phyloP scores from a whole-genome alignment of 2,888 invertebrate genomes.

The Fabriciana adippe region DNA sequence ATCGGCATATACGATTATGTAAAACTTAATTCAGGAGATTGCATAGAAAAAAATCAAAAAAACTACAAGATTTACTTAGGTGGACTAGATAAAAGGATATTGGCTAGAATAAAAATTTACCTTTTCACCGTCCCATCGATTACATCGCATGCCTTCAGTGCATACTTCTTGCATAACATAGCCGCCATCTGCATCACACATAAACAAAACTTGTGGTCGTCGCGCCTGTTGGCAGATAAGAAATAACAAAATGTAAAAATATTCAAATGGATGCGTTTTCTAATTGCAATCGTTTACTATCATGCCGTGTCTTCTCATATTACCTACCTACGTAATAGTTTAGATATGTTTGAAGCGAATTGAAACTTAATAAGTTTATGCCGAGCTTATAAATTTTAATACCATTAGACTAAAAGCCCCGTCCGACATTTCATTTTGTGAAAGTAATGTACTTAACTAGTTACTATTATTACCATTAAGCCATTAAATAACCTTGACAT shows the following conservation, averaged over 20 bases:
- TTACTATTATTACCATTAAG: conserved; percentile 1
- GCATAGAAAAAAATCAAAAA: too few species aligned
- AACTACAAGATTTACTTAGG: too few species aligned
- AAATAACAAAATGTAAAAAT: conserved; percentile 4
- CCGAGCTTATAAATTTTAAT: too few species aligned
- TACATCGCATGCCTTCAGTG: conserved; percentile 85
- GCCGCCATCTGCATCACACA: conserved; percentile 87
- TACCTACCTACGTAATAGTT: not conserved
- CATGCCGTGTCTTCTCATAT: conserved; percentile 1
- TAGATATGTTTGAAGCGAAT: too few species aligned
- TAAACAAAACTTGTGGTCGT: conserved; percentile 86
- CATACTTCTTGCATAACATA: conserved; percentile 88
- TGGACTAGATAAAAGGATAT: too few species aligned
- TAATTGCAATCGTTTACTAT: not conserved
- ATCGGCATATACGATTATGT: too few species aligned
- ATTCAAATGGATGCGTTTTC: conserved; percentile 4
- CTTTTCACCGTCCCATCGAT: conserved; percentile 84
- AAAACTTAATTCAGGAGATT: too few species aligned
- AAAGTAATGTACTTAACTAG: not conserved
- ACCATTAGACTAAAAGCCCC: not conserved
- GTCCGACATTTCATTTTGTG: conserved; percentile 3
- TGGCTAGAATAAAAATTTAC: conserved; percentile 46
- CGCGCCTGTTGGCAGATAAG: conserved; percentile 64
- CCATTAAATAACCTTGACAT: conserved; percentile 10
- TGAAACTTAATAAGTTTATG: too few species aligned